phyloP scores from a whole-genome alignment of 2,797 vertebrate species.

The Characodon lateralis region DNA sequence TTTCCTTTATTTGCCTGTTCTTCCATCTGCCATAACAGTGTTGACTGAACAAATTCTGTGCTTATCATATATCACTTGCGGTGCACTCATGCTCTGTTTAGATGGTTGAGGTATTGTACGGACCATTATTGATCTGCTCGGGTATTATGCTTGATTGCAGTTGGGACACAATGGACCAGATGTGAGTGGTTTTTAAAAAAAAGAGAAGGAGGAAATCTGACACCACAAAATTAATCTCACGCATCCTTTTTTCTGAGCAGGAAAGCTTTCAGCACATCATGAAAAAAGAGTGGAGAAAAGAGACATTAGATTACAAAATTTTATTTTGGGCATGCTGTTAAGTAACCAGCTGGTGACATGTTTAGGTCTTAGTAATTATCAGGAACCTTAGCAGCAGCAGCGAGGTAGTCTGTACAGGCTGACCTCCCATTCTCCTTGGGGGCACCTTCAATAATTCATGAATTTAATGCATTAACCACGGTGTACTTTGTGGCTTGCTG shows the following conservation, averaged over 20 bases:
- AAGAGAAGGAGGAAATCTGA: slow-evolving; percentile 41
- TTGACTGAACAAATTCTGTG: slow-evolving; percentile 48
- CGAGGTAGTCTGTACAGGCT: slow-evolving; percentile 37
- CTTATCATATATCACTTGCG: slow-evolving; percentile 36
- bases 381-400: slow-evolving; percentile 18
- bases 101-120: slow-evolving; percentile 52
- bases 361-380: slow-evolving; percentile 29
- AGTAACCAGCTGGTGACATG: background rate
- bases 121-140: slow-evolving; percentile 62
- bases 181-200: slow-evolving; percentile 24
- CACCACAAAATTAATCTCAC: slow-evolving; percentile 58
- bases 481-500: slow-evolving; percentile 50
- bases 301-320: background rate
- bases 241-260: slow-evolving; percentile 31
- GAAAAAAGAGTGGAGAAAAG: slow-evolving; percentile 21
- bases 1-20: slow-evolving; percentile 34
- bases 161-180: slow-evolving; percentile 45
- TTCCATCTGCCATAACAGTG: slow-evolving; percentile 27
- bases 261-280: slow-evolving; percentile 37
- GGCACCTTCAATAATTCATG: slow-evolving; percentile 75
- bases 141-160: slow-evolving; percentile 60
- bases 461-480: slow-evolving; percentile 63
- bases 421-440: slow-evolving; percentile 53
- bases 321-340: slow-evolving; percentile 3
- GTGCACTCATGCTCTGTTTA: slow-evolving; percentile 42